A percentile compares a stretch with the other conserved stretches of the same genome.
phyloP scores from a whole-genome alignment of 30 jellyfish, hydroid and myxozoan genomes.

The Cassiopea andromeda region DNA sequence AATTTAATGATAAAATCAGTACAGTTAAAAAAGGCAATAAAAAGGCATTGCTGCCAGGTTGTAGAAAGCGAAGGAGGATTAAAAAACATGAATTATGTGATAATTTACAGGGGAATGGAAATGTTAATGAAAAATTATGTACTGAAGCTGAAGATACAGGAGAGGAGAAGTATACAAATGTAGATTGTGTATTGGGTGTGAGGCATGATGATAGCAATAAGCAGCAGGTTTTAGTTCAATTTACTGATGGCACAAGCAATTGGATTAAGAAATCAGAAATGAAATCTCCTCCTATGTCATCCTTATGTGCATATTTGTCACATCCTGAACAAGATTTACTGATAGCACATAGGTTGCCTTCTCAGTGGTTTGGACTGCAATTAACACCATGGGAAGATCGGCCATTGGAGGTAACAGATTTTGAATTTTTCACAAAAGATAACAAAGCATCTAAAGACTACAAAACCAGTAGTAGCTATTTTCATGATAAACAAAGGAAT shows the following conservation, averaged over 20 bases:
- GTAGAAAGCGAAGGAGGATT: conserved; percentile 14
- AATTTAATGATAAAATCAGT: conserved; percentile 1
- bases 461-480: neutral
- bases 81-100: neutral
- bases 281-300: neutral
- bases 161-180: conserved; percentile 24
- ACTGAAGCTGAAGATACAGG: neutral
- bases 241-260: conserved; percentile 92
- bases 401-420: conserved; percentile 5
- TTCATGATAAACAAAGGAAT: neutral
- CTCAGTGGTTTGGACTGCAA: conserved; percentile 36
- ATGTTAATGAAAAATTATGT: neutral
- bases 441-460: neutral
- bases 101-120: neutral
- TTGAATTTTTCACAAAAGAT: neutral
- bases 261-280: conserved; percentile 73
- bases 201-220: conserved; percentile 18
- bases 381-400: conserved; percentile 25
- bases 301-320: conserved; percentile 25
- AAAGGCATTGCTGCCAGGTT: conserved; percentile 1
- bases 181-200: conserved; percentile 67
- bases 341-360: conserved; percentile 69
- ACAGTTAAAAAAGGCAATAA: conserved; percentile 4
- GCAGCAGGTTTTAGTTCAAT: conserved; percentile 80
- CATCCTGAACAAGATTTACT: conserved; percentile 56